Base-by-base conservation (phyloP, 2,888 invertebrate species). In the Ommatoiulus sabulosus region DNA sequence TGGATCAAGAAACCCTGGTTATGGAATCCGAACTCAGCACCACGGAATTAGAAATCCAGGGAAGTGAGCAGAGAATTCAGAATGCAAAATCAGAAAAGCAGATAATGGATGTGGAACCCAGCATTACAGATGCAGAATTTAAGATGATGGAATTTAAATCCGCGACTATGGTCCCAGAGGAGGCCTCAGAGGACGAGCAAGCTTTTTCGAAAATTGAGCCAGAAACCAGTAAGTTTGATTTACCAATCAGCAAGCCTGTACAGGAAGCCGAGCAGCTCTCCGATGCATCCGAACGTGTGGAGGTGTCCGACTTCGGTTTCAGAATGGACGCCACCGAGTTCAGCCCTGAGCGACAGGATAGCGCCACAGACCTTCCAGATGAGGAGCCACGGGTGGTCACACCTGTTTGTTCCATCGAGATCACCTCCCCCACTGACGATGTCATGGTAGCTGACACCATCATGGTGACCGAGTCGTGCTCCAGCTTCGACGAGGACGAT, bases 401-500 rank as follows among this genome's bases (percentile, higher is more conserved):
- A 3, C 72, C 72, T 10, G 10, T 72, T 1, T 72, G 72, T 24
- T 20, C 72, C 72, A 72, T 72, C 24, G 72, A 72, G 72, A 72
- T 72, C 72, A 72, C 72, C 10, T 72, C 20, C 24, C 72, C 72
- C 72, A 72, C 72, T 20, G 85, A 85, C 20, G 44, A 85, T 8
- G 46, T 85, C 85, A 85, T 85, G 85, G 17, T 85, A 6, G 85
- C 85, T 8, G 85, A 85, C 20, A 85, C 85, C 46, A 10, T 85
- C n/a, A 85, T 85, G 85, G 85, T 85, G 1, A 85, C 44, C 1
- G 85, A 85, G 17, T 20, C 85, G 17, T 85, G 44, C 7, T 46
- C 44, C 20, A 85, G 85, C 20, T 85, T 85, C 44, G 85, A 85
- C 20, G 85, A 46, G 20, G 85, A 85, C n/a, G 44, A 85, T 4